These are phyloP conservation scores for Dermatophagoides farinae DNA, from an alignment of 1,140 invertebrate species.

Conservation along the genomic window DNA sequence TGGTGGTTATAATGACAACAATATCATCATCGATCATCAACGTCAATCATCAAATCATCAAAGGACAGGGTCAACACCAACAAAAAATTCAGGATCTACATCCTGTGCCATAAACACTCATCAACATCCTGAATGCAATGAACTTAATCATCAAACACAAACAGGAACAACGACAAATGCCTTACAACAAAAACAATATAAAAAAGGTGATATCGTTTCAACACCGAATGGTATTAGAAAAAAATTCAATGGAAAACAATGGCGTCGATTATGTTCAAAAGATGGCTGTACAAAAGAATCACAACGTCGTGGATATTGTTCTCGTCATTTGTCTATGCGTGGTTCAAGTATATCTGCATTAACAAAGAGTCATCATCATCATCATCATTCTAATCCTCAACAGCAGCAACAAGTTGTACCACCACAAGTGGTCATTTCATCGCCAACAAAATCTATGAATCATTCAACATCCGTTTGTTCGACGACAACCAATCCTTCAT, in stretches of 20 bases:
- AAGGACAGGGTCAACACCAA: no score
- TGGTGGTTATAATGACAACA: neutral
- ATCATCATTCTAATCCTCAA: neutral
- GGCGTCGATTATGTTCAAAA: constrained; percentile 82
- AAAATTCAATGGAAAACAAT: constrained; percentile 98
- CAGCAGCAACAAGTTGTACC: neutral
- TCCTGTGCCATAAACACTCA: neutral
- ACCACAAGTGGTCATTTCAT: neutral
- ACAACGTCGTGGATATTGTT: constrained; percentile 84
- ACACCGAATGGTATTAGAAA: constrained; percentile 89
- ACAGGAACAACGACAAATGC: neutral
- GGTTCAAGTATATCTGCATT: neutral
- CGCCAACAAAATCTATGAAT: neutral
- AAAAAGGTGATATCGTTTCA: constrained; percentile 79
- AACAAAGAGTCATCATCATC: neutral
- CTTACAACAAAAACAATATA: constrained; percentile 11
- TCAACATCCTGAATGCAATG: neutral
- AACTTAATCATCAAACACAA: neutral
- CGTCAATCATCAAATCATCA: neutral
- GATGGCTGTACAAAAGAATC: constrained; percentile 71
- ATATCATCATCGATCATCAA: neutral
- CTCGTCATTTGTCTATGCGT: constrained; percentile 49
- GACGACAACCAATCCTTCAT: neutral
- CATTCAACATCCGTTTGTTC: neutral
- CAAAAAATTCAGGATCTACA: no score